A percentile compares a stretch with the other conserved stretches of the same genome.
Evolutionary conservation across 2,113 vertebrate species (phyloP).

Genomic region (Cyprinus carpio): DNA sequence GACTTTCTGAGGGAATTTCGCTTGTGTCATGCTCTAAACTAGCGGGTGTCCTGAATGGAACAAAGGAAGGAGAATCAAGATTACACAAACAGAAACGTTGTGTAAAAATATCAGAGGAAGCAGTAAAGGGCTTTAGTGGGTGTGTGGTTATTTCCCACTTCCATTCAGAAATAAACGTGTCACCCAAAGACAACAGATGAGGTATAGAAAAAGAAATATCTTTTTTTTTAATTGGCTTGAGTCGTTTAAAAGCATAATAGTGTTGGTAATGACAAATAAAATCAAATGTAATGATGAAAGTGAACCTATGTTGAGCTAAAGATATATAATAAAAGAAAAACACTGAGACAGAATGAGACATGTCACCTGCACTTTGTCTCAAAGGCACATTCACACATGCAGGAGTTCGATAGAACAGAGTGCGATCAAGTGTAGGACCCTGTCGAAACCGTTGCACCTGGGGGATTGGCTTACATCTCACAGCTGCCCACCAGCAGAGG

Average conservation of each 20-base stretch:
- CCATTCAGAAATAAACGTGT: constrained; percentile 52
- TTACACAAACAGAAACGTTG: constrained; percentile 69
- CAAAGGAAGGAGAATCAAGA: constrained; percentile 71
- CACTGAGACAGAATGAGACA: neutral
- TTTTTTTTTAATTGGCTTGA: constrained; percentile 6
- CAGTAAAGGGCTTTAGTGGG: constrained; percentile 63
- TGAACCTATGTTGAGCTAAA: neutral
- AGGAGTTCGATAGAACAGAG: constrained; percentile 36
- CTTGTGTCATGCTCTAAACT: constrained; percentile 60
- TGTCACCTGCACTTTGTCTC: constrained; percentile 38
- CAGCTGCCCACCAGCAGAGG: constrained; percentile 57
- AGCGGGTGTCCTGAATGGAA: constrained; percentile 56
- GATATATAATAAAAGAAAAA: neutral
- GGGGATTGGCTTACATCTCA: constrained; percentile 57
- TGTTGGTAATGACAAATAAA: neutral
- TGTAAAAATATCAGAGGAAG: constrained; percentile 62
- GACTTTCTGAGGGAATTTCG: constrained; percentile 56
- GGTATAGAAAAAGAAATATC: constrained; percentile 22
- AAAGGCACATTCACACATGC: constrained; percentile 24
- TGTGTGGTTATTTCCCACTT: constrained; percentile 65
- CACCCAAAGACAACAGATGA: constrained; percentile 52
- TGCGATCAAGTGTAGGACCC: neutral
- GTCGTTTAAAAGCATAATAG: neutral
- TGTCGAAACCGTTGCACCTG: constrained; percentile 50
- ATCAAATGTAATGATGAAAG: neutral